A percentile compares a stretch with the other conserved stretches of the same genome.
These are phyloP conservation scores for Thymelicus lineola DNA, from an alignment of 2,888 invertebrate species.

Conservation along the genomic window DNA sequence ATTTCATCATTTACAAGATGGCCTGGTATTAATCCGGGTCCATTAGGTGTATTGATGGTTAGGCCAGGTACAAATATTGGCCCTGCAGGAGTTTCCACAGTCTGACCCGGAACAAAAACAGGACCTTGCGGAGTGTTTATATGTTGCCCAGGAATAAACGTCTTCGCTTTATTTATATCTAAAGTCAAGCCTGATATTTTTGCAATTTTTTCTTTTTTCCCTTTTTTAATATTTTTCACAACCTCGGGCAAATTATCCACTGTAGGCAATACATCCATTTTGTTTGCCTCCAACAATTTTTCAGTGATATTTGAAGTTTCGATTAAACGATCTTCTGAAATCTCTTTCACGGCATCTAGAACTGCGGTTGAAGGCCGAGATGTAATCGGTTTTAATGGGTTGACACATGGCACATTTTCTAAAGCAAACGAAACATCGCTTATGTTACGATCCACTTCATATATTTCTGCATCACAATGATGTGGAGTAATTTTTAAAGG, in stretches of 20 bases:
- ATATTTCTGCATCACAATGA: constrained; percentile 79
- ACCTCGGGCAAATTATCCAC: constrained; percentile 87
- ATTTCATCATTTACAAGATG: constrained; percentile 87
- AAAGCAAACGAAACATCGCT: constrained; percentile 83
- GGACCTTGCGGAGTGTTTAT: constrained; percentile 89
- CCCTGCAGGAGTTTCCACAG: constrained; percentile 88
- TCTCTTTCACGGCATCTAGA: constrained; percentile 77
- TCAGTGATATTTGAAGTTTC: constrained; percentile 86
- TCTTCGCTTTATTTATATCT: constrained; percentile 87
- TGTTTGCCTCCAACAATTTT: constrained; percentile 82
- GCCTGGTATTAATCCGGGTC: constrained; percentile 90
- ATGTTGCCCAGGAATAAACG: constrained; percentile 90
- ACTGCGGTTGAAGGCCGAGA: constrained; percentile 76
- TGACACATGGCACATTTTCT: constrained; percentile 86
- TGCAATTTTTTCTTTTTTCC: constrained; percentile 84
- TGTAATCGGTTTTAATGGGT: constrained; percentile 85
- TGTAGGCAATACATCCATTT: constrained; percentile 85
- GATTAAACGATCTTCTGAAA: constrained; percentile 84
- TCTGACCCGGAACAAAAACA: constrained; percentile 91
- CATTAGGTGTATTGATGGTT: constrained; percentile 88
- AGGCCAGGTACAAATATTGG: constrained; percentile 90
- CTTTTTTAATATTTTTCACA: constrained; percentile 86
- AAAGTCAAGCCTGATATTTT: constrained; percentile 87
- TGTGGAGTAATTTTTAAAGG: constrained; percentile 80
- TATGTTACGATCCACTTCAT: constrained; percentile 80